Evolutionary conservation across 2,113 vertebrate genomes (phyloP), one percentile per base, ranked within the genome.

Genomic region (Mus pahari): DNA sequence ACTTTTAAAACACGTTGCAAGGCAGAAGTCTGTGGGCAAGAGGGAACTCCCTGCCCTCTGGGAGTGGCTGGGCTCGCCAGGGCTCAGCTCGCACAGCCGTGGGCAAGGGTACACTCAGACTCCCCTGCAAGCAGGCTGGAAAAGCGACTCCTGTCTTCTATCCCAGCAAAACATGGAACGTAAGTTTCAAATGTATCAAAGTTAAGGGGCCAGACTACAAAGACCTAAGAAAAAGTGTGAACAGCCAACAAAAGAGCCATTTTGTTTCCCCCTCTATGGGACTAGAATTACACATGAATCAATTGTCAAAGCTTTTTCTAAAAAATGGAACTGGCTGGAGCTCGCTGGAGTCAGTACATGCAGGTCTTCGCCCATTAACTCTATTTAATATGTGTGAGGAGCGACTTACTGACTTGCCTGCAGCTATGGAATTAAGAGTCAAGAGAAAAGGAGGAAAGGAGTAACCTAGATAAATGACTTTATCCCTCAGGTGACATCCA

Each of bases 381-480:
- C 97, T 98, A 98, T 97, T 97, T 98, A 98, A 98, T 98, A 97
- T 98, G 96, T 98, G 98, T 98, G 98, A 99, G 99, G 98, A 99
- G 98, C 98, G 98, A 99, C 98, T 99, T 98, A 98, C 97, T 98
- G 98, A 97, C 98, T 98, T 89, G 99, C 99, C 99, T 98, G 98
- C 97, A 98, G 99, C 98, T 95, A 99, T 98, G 98, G 98, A 99
- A 99, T 98, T 98, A 98, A 98, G 98, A 99, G 97, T 96, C 97
- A 98, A 98, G 98, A 97, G 98, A 98, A 98, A 97, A 97, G 96
- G 96, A 98, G 98, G 98, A 98, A 98, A 98, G 97, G 98, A 98
- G 98, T 98, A 98, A 99, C 98, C 98, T 98, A 99, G 98, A 99
- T 98, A 98, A 98, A 98, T 98, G 98, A 98, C 98, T 98, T 98